phyloP scores from a whole-genome alignment of 2,888 invertebrate species.

The Drosophila helvetica region DNA sequence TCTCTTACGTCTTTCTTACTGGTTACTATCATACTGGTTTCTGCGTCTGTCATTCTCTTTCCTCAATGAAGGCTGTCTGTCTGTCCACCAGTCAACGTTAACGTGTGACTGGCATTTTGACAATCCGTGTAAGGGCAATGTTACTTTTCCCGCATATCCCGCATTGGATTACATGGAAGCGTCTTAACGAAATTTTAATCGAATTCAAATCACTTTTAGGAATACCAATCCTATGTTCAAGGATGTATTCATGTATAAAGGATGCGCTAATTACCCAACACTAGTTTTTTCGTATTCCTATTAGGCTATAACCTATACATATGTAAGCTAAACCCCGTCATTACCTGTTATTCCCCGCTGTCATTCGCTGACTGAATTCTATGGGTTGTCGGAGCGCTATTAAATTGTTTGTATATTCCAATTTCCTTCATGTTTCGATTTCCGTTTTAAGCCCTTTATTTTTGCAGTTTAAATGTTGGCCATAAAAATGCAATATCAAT shows the following conservation, averaged over 20 bases:
- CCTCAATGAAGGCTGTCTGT: neutral
- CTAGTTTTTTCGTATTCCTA: neutral
- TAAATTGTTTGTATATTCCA: conserved; percentile 27
- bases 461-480: conserved; percentile 24
- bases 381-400: neutral
- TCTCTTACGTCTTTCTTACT: neutral
- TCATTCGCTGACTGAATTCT: neutral
- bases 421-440: conserved; percentile 13
- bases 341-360: neutral
- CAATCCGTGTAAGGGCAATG: neutral
- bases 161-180: neutral
- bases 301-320: neutral
- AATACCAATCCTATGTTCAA: no score
- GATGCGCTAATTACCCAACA: no score
- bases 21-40: neutral
- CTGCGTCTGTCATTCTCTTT: neutral
- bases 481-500: conserved; percentile 35
- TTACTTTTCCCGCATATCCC: no score
- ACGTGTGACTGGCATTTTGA: neutral
- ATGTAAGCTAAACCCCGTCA: neutral
- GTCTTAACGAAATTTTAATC: neutral
- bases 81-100: neutral
- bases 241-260: no score
- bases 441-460: conserved; percentile 13
- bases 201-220: no score